phyloP scores from a whole-genome alignment of 2,797 vertebrate genomes.

The Poeciliopsis presidionis region DNA sequence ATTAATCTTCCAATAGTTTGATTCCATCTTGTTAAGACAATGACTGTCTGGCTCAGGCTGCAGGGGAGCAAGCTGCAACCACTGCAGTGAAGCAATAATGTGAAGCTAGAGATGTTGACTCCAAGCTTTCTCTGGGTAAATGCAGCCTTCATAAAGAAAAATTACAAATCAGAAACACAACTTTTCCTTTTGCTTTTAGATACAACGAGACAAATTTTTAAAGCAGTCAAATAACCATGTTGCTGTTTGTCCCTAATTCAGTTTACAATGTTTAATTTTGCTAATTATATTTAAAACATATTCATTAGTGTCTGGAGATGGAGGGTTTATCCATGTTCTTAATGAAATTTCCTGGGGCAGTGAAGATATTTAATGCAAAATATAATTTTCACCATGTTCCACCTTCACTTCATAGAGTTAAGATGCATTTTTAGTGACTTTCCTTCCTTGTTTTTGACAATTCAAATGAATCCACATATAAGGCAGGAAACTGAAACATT shows the following conservation, averaged over 20 bases:
- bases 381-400: constrained; percentile 27
- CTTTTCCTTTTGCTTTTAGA: constrained; percentile 28
- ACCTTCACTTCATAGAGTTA: constrained; percentile 25
- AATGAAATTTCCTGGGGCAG: constrained; percentile 15
- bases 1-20: constrained; percentile 39
- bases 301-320: constrained; percentile 12
- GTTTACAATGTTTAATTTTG: constrained; percentile 32
- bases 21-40: constrained; percentile 43
- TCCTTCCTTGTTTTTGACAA: constrained; percentile 49
- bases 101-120: constrained; percentile 58
- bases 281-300: constrained; percentile 22
- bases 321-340: constrained; percentile 27
- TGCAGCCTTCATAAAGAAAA: constrained; percentile 54
- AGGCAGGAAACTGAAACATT: constrained; percentile 27
- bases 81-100: constrained; percentile 38
- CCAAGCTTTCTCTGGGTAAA: constrained; percentile 46
- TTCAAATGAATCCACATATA: constrained; percentile 32
- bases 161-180: background rate
- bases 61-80: constrained; percentile 28
- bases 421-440: constrained; percentile 39
- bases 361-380: background rate
- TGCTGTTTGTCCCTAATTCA: constrained; percentile 9
- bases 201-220: background rate
- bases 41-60: constrained; percentile 11
- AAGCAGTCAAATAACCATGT: background rate